These are phyloP conservation scores for Gobio occitaniae DNA, from an alignment of 2,797 vertebrate genomes.

Conservation along the genomic window DNA sequence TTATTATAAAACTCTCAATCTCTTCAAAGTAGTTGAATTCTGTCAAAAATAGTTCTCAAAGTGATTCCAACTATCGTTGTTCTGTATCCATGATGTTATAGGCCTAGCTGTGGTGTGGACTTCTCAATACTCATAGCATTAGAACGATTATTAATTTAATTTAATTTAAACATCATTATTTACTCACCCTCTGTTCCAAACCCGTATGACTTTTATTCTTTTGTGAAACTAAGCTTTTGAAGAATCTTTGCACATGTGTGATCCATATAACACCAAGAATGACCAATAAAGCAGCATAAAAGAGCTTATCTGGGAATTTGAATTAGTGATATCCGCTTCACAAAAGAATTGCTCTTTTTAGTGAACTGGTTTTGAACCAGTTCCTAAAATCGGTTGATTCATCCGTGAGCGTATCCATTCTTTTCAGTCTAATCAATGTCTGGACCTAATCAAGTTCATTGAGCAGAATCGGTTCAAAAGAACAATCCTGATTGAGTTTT, in stretches of 20 bases:
- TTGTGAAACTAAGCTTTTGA: background rate
- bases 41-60: background rate
- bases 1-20: background rate
- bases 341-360: background rate
- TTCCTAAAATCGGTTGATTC: background rate
- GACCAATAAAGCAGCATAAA: background rate
- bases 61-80: background rate
- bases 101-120: background rate
- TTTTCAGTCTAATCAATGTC: background rate
- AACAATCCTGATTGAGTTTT: background rate
- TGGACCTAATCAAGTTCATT: background rate
- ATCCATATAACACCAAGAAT: background rate
- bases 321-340: background rate
- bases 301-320: background rate
- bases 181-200: background rate
- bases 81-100: background rate
- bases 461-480: background rate
- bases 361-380: background rate
- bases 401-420: background rate
- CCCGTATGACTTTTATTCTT: background rate
- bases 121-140: background rate
- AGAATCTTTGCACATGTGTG: background rate
- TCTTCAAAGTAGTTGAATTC: background rate
- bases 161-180: background rate
- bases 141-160: background rate